Percentiles rank a stretch among this genome's conserved stretches.
Evolutionary conservation across 2,113 vertebrate species (phyloP).

Genomic region (Physeter macrocephalus): DNA sequence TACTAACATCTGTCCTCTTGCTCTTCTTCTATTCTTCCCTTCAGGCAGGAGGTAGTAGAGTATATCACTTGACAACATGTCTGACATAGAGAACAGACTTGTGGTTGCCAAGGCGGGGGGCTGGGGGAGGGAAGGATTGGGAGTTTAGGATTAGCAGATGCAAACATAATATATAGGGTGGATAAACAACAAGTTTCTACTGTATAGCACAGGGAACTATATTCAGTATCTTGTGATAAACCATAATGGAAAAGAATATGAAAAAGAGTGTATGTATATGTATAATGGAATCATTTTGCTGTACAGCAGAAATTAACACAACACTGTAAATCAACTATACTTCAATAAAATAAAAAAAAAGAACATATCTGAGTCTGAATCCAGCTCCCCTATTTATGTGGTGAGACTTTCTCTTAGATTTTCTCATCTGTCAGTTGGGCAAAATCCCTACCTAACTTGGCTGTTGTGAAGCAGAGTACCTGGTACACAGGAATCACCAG

Average conservation of each 20-base stretch:
- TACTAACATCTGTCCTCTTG: not conserved
- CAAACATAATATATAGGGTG: not conserved
- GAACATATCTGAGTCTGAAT: not conserved
- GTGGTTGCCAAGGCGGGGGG: not conserved
- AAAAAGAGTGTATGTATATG: not conserved
- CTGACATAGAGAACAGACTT: not conserved
- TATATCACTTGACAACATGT: not conserved
- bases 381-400: not conserved
- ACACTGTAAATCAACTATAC: not conserved
- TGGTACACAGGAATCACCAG: not conserved
- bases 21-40: not conserved
- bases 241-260: not conserved
- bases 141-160: not conserved
- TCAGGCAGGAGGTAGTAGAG: not conserved
- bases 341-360: not conserved
- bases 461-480: not conserved
- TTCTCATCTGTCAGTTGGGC: not conserved
- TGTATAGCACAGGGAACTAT: not conserved
- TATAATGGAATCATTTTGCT: not conserved
- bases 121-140: not conserved
- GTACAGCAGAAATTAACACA: not conserved
- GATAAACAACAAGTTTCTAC: not conserved
- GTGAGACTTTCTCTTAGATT: not conserved
- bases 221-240: not conserved
- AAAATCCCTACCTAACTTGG: not conserved